Evolutionary conservation across 1,140 invertebrate species (phyloP).

Genomic region (Musca domestica): DNA sequence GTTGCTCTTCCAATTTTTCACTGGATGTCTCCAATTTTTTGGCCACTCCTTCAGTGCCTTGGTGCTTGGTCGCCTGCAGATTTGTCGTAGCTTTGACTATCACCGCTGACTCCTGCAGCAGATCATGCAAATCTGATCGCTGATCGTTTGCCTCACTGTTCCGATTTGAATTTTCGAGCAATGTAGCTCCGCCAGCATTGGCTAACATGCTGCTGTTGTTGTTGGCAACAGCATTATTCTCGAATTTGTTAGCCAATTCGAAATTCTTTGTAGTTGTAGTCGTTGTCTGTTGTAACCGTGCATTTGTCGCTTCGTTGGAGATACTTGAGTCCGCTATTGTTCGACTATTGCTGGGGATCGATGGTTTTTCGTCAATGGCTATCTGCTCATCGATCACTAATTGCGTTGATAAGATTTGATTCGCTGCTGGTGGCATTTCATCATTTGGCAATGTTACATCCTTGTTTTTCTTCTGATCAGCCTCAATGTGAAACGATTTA

Average conservation of each 20-base stretch:
- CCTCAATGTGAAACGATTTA: slow-evolving; percentile 17
- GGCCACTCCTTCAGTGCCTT: not conserved
- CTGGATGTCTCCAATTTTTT: not conserved
- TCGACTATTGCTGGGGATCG: not conserved
- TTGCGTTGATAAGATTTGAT: slow-evolving; percentile 28
- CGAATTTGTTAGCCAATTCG: not conserved
- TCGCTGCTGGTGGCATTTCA: not conserved
- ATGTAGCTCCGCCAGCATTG: not conserved
- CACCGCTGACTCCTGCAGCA: not conserved
- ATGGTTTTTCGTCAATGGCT: not conserved
- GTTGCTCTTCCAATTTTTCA: slow-evolving; percentile 25
- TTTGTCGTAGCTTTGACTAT: not conserved
- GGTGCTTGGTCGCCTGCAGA: not conserved
- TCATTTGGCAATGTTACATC: slow-evolving; percentile 19
- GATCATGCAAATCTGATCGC: slow-evolving; percentile 9
- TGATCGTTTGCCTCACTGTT: slow-evolving; percentile 30
- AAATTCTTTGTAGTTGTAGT: slow-evolving; percentile 16
- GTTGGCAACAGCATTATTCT: not conserved
- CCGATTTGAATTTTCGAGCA: slow-evolving; percentile 34
- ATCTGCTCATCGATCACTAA: slow-evolving; percentile 22
- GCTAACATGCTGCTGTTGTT: not conserved
- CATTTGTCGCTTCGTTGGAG: slow-evolving; percentile 7
- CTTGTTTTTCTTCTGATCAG: slow-evolving; percentile 5
- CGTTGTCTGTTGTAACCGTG: slow-evolving; percentile 23
- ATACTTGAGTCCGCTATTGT: slow-evolving; percentile 2